Evolutionary conservation across 2,888 invertebrate genomes (phyloP).

Genomic region (Beris chalybata): DNA sequence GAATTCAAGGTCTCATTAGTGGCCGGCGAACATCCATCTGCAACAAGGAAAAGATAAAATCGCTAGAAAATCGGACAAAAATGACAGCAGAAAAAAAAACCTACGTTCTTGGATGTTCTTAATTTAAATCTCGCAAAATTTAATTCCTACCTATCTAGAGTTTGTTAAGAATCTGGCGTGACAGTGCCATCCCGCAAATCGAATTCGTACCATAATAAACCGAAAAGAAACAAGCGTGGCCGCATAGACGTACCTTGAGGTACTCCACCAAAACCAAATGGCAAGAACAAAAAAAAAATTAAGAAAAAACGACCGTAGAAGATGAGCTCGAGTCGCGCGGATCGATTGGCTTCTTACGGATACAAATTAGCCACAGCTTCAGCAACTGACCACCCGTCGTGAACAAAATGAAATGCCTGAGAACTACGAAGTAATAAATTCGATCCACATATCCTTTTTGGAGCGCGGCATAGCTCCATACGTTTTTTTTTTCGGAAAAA

Average conservation of each 20-base stretch:
- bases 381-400: constrained; percentile 35
- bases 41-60: constrained; percentile 17
- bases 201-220: not conserved
- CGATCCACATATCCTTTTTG: constrained; percentile 23
- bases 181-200: constrained; percentile 4
- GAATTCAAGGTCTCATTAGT: constrained; percentile 45
- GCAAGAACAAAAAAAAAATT: not conserved
- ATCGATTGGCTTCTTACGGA: constrained; percentile 25
- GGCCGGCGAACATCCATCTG: constrained; percentile 51
- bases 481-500: too few species aligned
- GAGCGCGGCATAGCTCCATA: constrained; percentile 1
- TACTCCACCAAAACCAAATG: not conserved
- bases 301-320: not conserved
- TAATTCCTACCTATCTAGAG: not conserved
- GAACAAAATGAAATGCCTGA: constrained; percentile 35
- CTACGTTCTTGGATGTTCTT: constrained; percentile 10
- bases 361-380: constrained; percentile 37
- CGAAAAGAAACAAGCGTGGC: constrained; percentile 6
- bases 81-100: constrained; percentile 19
- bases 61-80: constrained; percentile 16
- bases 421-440: constrained; percentile 26
- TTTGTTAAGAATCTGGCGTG: constrained; percentile 3
- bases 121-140: constrained; percentile 16
- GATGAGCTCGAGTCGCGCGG: constrained; percentile 12
- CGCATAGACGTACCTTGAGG: constrained; percentile 19